Evolutionary conservation across 2,113 vertebrate species (phyloP).

Genomic region (Cyprinodon tularosa): DNA sequence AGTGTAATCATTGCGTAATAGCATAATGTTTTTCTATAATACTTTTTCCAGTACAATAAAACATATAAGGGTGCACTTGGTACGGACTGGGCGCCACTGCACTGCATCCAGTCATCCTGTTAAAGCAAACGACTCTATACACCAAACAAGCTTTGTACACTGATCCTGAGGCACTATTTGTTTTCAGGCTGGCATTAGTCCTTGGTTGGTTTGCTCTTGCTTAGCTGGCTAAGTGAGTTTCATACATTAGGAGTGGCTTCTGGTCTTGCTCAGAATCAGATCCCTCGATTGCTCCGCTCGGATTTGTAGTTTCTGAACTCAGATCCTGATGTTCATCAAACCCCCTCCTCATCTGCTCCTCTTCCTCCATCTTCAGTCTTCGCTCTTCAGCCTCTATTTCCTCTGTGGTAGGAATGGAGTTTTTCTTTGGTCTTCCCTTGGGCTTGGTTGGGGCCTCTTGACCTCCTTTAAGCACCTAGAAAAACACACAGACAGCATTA

Average conservation of each 20-base stretch:
- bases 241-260: slow-evolving; percentile 56
- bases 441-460: slow-evolving; percentile 98
- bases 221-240: slow-evolving; percentile 75
- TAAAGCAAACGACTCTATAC: slow-evolving; percentile 53
- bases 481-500: slow-evolving; percentile 52
- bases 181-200: slow-evolving; percentile 69
- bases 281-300: slow-evolving; percentile 36
- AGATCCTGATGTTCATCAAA: slow-evolving; percentile 65
- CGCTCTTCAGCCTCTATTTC: slow-evolving; percentile 96
- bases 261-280: slow-evolving; percentile 43
- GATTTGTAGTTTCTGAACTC: slow-evolving; percentile 58
- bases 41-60: slow-evolving; percentile 30
- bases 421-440: slow-evolving; percentile 98
- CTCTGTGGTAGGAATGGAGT: slow-evolving; percentile 97
- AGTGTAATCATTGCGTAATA: slow-evolving; percentile 38
- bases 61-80: slow-evolving; percentile 37
- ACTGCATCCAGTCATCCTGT: slow-evolving; percentile 48
- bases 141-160: slow-evolving; percentile 63
- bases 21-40: slow-evolving; percentile 34
- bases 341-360: slow-evolving; percentile 63
- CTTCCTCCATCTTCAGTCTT: slow-evolving; percentile 81
- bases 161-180: slow-evolving; percentile 74
- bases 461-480: slow-evolving; percentile 95
- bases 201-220: slow-evolving; percentile 58
- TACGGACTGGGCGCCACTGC: slow-evolving; percentile 29